Base-by-base conservation (phyloP, 2,797 vertebrate genomes). In the Myripristis jacobus region DNA sequence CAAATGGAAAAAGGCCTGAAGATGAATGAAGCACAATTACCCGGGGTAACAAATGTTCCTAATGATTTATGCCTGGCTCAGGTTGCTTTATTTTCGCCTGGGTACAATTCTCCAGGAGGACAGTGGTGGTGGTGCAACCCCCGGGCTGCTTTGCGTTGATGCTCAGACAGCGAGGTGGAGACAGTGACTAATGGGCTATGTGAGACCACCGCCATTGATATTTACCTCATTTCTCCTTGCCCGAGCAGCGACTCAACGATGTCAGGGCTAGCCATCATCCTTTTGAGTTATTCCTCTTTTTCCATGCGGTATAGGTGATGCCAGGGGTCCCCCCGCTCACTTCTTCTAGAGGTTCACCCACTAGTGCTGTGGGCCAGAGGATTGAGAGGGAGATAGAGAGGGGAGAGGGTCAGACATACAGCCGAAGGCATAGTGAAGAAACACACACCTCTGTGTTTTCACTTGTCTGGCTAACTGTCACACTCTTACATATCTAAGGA, bases 21-120 rank as follows among this genome's bases (percentile, higher is more conserved):
- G 92, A 93, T 91, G 85, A 92, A 94, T 94, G 91, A 90, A 87
- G 84, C 86, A 91, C 86, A 92, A 91, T 92, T 91, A 92, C 83
- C 81, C 53, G 21, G 91, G 86, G 86, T 93, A 93, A 93, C 90
- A 93, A 93, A 93, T 90, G 89, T 84, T 91, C 80, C 83, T 86
- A 81, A 89, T 94, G 93, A 94, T 93, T 92, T 92, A 94, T 94
- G 89, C 85, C 73, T 75, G 11, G 83, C 91, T 94, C 89, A 2
- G 69, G 90, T 93, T 94, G 91, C 93, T 90, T 91, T 91, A 90
- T 92, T 93, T 92, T 90, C 41, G 82, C 86, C 90, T 57, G 85
- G 83, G 83, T 86, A 88, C 79, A 75, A 85, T 84, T 86, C 86
- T 86, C 79, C 77, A 82, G 79, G 80, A 92, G 86, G 92, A 92